Conservation (phyloP, 2,888 invertebrate genomes). For the Apotomis capreana region DNA sequence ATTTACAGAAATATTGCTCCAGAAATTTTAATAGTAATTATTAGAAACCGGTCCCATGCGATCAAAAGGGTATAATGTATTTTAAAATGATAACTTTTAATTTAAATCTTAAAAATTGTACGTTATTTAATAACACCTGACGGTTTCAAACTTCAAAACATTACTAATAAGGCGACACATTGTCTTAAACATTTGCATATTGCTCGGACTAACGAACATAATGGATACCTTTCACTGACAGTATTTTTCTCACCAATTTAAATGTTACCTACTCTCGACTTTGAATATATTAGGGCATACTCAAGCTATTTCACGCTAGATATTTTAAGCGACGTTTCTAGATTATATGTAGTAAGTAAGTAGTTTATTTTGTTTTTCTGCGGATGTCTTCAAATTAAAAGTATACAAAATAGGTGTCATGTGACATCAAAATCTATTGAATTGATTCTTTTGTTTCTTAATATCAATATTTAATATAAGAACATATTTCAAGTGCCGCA, state of each 20-base stretch:
- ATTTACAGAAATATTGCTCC: too few relatives aligned
- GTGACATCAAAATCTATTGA: too few relatives aligned
- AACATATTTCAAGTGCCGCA: too few relatives aligned
- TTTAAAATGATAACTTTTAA: constrained; percentile 4
- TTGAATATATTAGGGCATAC: background rate
- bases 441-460: too few relatives aligned
- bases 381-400: too few relatives aligned
- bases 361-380: too few relatives aligned
- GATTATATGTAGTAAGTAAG: too few relatives aligned
- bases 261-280: background rate
- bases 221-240: constrained; percentile 24
- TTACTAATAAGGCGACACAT: constrained; percentile 19
- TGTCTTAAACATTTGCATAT: constrained; percentile 30
- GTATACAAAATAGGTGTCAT: too few relatives aligned
- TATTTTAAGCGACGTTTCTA: background rate
- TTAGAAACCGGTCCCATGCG: background rate
- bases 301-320: background rate
- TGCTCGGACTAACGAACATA: constrained; percentile 6
- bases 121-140: constrained; percentile 20
- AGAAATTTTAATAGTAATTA: background rate
- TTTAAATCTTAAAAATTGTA: constrained; percentile 8
- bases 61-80: constrained; percentile 4
- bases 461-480: too few relatives aligned
- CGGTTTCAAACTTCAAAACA: constrained; percentile 2
- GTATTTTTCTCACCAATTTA: constrained; percentile 6